A percentile compares a stretch with the other conserved stretches of the same genome.
These are phyloP conservation scores for Euclidia mi DNA, from an alignment of 2,888 invertebrate species.

Conservation along the genomic window DNA sequence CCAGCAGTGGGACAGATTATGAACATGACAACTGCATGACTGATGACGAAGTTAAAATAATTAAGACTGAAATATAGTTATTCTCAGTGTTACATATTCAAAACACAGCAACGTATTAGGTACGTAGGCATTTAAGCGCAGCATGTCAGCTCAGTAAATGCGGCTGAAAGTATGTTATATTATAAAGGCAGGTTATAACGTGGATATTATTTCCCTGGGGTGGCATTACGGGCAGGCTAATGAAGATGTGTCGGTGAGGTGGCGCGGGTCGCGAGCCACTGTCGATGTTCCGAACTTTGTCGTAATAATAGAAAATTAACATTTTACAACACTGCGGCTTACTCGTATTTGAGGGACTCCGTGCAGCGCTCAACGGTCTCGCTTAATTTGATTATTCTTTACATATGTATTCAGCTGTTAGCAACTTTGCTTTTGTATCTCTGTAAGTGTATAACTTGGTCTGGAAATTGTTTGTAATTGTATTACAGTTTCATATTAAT, in stretches of 20 bases:
- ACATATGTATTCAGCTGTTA: conserved; percentile 14
- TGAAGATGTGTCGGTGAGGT: conserved; percentile 80
- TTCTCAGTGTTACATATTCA: no score
- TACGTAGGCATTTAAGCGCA: neutral
- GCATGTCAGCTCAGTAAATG: conserved; percentile 1
- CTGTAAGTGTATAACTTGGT: neutral
- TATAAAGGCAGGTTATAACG: conserved; percentile 51
- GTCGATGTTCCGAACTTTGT: conserved; percentile 58
- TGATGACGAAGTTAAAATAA: no score
- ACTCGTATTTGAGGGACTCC: conserved; percentile 35
- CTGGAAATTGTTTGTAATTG: neutral
- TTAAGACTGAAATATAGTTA: no score
- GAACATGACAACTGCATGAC: no score
- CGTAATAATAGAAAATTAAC: conserved; percentile 57
- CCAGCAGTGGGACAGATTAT: no score
- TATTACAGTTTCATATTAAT: no score
- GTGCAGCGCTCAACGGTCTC: conserved; percentile 19
- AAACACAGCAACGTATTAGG: no score
- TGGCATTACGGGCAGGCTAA: conserved; percentile 74
- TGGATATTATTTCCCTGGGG: conserved; percentile 75
- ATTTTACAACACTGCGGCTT: conserved; percentile 46
- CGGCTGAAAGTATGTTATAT: conserved; percentile 43
- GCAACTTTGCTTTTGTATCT: neutral
- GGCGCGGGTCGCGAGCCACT: conserved; percentile 62
- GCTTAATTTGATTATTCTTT: conserved; percentile 14